Base-by-base conservation (phyloP, 2,888 invertebrate species). In the Eilema griseolum region DNA sequence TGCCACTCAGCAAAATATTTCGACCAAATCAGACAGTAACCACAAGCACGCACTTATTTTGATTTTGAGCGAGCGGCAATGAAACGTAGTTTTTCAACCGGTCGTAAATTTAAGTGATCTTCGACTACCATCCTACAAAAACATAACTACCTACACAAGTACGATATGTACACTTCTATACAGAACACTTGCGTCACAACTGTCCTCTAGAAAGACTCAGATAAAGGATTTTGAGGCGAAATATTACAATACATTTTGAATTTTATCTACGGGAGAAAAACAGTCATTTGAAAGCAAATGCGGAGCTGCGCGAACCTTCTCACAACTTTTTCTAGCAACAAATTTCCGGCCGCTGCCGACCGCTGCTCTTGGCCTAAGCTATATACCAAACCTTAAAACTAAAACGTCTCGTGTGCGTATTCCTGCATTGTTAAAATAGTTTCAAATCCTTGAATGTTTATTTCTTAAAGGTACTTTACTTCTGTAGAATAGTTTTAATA, bases 101-200 rank as follows among this genome's bases (percentile, higher is more conserved):
- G 52, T 56, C 23, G 65, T 31, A 66, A 66, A 66, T 65, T 65
- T 24, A 65, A 33, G 56, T 57, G 57, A 16, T 33, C 14, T 12
- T 24, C 41, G 31, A 62, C 3, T 41, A 26, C 20, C 20, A 26
- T 28, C 26, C 16, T 20, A 46, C 16, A 16, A 1, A 12, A 23
- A 31, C 33, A n/a, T n/a, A n/a, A 33, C 12, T 11, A 61, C 14
- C 24, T 59, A 59, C 59, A 16, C 16, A 59, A 26, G 26, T 59
- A 59, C 14, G 59, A 59, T 26, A 59, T 59, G 59, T 26, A 20
- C 59, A 20, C 59, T 59, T 59, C 16, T 59, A 0, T 16, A 26
- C 26, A 26, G 7, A 26, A 26, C 26, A 59, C 4, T 59, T 5
- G 14, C 5, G 14, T 33, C 31, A 46, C 20, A 46, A 46, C 20